phyloP scores from a whole-genome alignment of 2,888 invertebrate species.

The Magallana nippona region DNA sequence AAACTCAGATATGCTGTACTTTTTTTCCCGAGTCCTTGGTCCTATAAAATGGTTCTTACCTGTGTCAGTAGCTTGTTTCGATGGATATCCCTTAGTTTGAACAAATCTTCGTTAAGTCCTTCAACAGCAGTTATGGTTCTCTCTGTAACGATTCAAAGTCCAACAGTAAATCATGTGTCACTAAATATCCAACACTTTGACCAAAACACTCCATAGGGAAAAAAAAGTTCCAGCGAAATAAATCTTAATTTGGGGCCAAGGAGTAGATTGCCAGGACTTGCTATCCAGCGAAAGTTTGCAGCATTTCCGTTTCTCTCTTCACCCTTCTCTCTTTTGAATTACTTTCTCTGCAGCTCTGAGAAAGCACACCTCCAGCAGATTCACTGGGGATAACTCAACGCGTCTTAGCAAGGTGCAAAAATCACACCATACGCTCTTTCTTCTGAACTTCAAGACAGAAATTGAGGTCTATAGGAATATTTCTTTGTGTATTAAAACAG shows the following conservation, averaged over 20 bases:
- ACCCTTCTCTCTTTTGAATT: constrained; percentile 31
- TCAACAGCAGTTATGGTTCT: constrained; percentile 46
- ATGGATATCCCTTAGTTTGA: constrained; percentile 49
- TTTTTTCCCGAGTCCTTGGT: too few relatives aligned
- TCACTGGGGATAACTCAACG: constrained; percentile 7
- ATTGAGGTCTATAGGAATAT: too few relatives aligned
- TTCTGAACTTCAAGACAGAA: too few relatives aligned
- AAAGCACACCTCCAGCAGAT: background rate
- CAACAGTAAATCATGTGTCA: background rate
- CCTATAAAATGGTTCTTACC: constrained; percentile 38
- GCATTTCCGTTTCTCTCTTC: constrained; percentile 20
- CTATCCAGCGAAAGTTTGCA: background rate
- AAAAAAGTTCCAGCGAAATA: constrained; percentile 1
- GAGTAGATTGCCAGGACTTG: constrained; percentile 1
- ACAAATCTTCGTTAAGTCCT: constrained; percentile 50
- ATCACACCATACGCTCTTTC: too few relatives aligned
- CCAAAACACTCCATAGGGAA: constrained; percentile 29
- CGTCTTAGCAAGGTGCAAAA: background rate
- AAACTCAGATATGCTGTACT: too few relatives aligned
- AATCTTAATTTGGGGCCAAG: background rate
- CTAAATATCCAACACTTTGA: background rate
- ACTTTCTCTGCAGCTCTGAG: constrained; percentile 40
- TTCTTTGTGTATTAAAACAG: too few relatives aligned
- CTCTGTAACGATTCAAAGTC: constrained; percentile 46
- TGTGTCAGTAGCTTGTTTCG: constrained; percentile 44